Base-by-base conservation (phyloP, 2,888 invertebrate genomes). In the Cephus pulcher region DNA sequence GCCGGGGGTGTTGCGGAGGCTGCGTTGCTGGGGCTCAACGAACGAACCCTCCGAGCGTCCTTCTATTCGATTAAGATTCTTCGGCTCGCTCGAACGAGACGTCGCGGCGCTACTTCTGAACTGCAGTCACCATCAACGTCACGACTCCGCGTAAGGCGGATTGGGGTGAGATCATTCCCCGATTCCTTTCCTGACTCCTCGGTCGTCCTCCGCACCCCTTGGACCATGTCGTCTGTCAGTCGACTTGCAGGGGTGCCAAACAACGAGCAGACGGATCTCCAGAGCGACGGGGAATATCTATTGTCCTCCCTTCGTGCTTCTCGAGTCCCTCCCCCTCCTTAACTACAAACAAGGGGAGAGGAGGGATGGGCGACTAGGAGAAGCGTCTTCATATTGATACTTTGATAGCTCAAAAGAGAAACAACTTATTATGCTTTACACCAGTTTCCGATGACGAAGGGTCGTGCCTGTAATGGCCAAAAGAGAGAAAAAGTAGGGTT, bases 151-250 rank as follows among this genome's bases (percentile, higher is more conserved):
- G 82, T 84, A 78, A 74, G 74, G 68, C 77, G 77, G 80, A 84
- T 83, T 84, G 78, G 83, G 81, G 83, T 76, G 82, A 82, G 74
- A 76, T 77, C 80, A 73, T 79, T 78, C 80, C 79, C 78, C 76
- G 77, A 75, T 74, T 35, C 77, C 69, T 77, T 76, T 73, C 73
- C 40, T 40, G 15, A 40, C 15, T 40, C 40, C 40, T 40, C 40
- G 15, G 6, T 15, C 40, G 40, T 15, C 40, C 15, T 35, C 75
- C 33, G 37, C 86, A 86, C 86, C 88, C 86, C 87, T 84, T 85
- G 84, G 82, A 84, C 82, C 79, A 75, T 69, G 81, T 84, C 85
- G 85, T 82, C 87, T 86, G 86, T 88, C 87, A 88, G 83, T 87
- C 81, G 82, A 83, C 81, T 80, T 56, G 79, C 81, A 81, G 80